Base-by-base conservation (phyloP, 2,113 vertebrate genomes). In the Alligator mississippiensis region DNA sequence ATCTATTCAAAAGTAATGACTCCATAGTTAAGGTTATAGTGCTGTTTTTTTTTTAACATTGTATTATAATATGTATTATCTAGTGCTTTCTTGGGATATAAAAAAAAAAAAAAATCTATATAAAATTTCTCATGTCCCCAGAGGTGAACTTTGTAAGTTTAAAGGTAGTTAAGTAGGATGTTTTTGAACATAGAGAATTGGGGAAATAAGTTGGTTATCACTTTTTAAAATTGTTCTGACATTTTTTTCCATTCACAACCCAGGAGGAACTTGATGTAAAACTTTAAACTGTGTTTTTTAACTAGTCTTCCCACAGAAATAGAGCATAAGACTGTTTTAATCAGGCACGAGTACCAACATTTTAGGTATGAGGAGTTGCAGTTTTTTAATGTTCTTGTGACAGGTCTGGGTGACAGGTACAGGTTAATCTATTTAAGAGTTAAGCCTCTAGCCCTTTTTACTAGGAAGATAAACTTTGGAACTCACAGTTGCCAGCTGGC, bases 101-200 rank as follows among this genome's bases (percentile, higher is more conserved):
- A 66, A 62, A 77, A 76, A 28, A 19, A 19, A 18, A 19, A 9
- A 34, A 70, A 30, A 28, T 96, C 96, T 95, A 92, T 80, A 90
- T 90, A 91, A 4, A 84, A 91, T 94, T 88, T 88, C 34, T 88
- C 83, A 61, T 19, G 47, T 92, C 90, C 86, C 91, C 90, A 91
- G 94, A 59, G 59, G n/a, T 93, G 82, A 93, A 87, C 66, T 87
- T 95, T 96, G 92, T 72, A 95, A 93, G 68, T 70, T 34, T 92
- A 80, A 87, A 92, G 55, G 72, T 92, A 91, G 66, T 84, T 95
- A 84, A 77, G 91, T 79, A 11, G 58, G 80, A 59, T 93, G 66
- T 70, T 86, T 94, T 63, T 95, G 68, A 82, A 4, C 94, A 93
- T 85, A 30, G 90, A 57, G 55, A 63, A 15, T 79, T 80, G 21